phyloP scores from a whole-genome alignment of 2,797 vertebrate genomes.

The Schizopygopsis malacanthus region DNA sequence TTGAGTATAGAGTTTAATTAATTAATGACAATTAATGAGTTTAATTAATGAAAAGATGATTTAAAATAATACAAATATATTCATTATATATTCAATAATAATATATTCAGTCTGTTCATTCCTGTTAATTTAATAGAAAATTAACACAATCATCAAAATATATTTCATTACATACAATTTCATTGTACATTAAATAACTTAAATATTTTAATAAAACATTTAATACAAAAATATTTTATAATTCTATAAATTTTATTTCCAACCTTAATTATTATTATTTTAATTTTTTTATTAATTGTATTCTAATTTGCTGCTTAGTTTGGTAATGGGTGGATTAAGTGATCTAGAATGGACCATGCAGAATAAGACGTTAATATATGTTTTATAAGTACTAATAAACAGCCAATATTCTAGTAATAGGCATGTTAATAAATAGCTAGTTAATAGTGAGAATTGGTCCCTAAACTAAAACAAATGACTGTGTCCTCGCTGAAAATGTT shows the following conservation, averaged over 20 bases:
- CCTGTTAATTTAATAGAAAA: background rate
- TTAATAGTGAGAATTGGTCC: background rate
- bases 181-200: background rate
- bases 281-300: too few species aligned
- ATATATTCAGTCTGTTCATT: too few species aligned
- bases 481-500: background rate
- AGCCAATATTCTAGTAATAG: background rate
- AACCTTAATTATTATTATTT: too few species aligned
- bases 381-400: background rate
- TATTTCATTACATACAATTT: background rate
- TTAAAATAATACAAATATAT: background rate
- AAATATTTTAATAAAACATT: too few species aligned
- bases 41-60: background rate
- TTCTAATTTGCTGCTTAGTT: background rate
- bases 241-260: too few species aligned
- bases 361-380: background rate
- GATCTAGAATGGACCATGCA: background rate
- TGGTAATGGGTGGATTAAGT: background rate
- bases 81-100: too few species aligned
- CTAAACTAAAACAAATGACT: background rate
- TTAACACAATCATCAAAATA: background rate
- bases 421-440: too few species aligned
- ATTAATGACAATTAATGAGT: too few species aligned
- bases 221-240: too few species aligned
- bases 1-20: background rate